A percentile compares a stretch with the other conserved stretches of the same genome.
Evolutionary conservation across 1,140 invertebrate genomes (phyloP).

Genomic region (Akabosia matsudoensis): DNA sequence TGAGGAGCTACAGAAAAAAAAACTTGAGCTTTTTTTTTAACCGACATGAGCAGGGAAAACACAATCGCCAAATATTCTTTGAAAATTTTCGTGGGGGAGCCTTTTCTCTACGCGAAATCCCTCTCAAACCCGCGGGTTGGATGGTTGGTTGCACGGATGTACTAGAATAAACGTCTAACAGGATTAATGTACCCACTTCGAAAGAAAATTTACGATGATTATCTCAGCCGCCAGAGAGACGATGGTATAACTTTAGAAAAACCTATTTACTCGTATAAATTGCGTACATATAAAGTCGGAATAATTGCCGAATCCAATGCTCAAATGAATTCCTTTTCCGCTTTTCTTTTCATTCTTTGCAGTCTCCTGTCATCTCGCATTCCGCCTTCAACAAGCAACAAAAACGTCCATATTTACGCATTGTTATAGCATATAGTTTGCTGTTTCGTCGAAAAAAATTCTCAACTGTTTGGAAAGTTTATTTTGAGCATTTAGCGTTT

Average conservation of each 20-base stretch:
- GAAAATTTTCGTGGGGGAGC: no score
- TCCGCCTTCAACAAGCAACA: background rate
- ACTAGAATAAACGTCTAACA: background rate
- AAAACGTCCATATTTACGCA: background rate
- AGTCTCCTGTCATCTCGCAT: background rate
- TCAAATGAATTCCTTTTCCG: conserved; percentile 14
- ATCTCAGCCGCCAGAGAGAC: background rate
- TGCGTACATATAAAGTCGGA: background rate
- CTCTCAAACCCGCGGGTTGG: no score
- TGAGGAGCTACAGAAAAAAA: no score
- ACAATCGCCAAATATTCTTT: no score
- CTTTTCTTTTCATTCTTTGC: conserved; percentile 7
- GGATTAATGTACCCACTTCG: background rate
- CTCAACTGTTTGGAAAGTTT: background rate
- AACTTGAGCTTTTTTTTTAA: no score
- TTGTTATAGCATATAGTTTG: background rate
- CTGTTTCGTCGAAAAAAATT: background rate
- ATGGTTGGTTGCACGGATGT: background rate
- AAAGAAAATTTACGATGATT: background rate
- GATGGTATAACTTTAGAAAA: background rate
- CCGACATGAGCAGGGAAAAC: no score
- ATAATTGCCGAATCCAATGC: conserved; percentile 12
- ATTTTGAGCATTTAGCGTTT: background rate
- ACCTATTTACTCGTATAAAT: background rate
- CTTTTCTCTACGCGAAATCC: no score